Percentiles rank a stretch among this genome's conserved stretches.
Conservation (phyloP, 1,140 invertebrate species). For the Papilio dardanus region DNA sequence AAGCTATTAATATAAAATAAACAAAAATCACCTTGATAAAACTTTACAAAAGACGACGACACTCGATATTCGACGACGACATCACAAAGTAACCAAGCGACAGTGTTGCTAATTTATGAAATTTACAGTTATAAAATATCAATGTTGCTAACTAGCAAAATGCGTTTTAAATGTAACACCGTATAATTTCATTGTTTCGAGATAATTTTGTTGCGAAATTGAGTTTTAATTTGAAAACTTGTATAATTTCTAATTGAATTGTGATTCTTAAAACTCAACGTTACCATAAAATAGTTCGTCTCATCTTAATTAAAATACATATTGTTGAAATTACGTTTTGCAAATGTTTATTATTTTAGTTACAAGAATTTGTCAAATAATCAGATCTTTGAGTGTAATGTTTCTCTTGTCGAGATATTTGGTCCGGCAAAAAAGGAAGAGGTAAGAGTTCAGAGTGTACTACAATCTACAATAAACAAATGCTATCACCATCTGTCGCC, state of each 20-base stretch:
- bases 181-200: too few relatives aligned
- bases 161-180: too few relatives aligned
- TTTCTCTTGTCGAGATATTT: too few relatives aligned
- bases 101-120: conserved; percentile 44
- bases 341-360: too few relatives aligned
- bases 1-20: conserved; percentile 46
- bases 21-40: conserved; percentile 76
- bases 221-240: not conserved
- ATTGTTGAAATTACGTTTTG: not conserved
- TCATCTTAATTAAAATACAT: not conserved
- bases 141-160: conserved; percentile 38
- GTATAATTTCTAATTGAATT: not conserved
- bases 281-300: not conserved
- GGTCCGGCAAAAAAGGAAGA: too few relatives aligned
- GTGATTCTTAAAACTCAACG: not conserved
- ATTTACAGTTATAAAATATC: conserved; percentile 40
- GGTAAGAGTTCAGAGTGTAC: too few relatives aligned
- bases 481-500: too few relatives aligned
- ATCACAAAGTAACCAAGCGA: conserved; percentile 71
- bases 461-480: too few relatives aligned
- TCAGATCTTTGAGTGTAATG: not conserved
- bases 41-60: conserved; percentile 79
- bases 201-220: not conserved
- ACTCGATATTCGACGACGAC: conserved; percentile 79
- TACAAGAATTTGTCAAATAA: not conserved